Percentiles rank a stretch among this genome's conserved stretches.
phyloP scores from a whole-genome alignment of 1,140 invertebrate species.

The Hyles vespertilio region DNA sequence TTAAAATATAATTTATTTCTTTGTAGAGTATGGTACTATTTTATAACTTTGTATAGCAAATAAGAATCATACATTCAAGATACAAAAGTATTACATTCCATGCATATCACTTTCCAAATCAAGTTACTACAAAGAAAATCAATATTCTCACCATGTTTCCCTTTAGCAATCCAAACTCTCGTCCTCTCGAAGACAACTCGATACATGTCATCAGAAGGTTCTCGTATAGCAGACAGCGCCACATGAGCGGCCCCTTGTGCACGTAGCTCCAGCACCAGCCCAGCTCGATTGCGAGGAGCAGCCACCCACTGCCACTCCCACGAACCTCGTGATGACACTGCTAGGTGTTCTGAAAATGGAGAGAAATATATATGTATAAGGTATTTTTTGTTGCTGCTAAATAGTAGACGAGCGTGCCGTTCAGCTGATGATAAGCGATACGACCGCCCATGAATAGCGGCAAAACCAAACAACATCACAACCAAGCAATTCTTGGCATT shows the following conservation, averaged over 20 bases:
- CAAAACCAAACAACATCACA: no score
- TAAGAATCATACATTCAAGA: no score
- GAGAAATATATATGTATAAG: not conserved
- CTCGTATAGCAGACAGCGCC: conserved; percentile 72
- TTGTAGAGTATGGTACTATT: conserved; percentile 3
- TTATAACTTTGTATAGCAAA: not conserved
- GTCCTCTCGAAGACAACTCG: conserved; percentile 77
- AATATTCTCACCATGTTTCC: conserved; percentile 76
- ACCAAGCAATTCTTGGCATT: no score
- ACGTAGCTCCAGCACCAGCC: conserved; percentile 77
- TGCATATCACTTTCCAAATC: no score
- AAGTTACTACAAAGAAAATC: not conserved
- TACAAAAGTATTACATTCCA: no score
- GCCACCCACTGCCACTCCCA: conserved; percentile 79
- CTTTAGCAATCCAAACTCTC: conserved; percentile 79
- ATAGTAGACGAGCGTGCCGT: no score
- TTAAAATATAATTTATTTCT: not conserved
- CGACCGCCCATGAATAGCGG: no score
- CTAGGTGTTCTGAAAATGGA: conserved; percentile 75
- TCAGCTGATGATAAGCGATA: no score
- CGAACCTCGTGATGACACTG: conserved; percentile 78
- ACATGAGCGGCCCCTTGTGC: conserved; percentile 77
- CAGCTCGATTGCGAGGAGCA: conserved; percentile 77
- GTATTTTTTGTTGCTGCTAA: not conserved
- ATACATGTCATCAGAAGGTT: conserved; percentile 77